phyloP scores from a whole-genome alignment of 2,888 invertebrate genomes.

The Cephus rjabovi region DNA sequence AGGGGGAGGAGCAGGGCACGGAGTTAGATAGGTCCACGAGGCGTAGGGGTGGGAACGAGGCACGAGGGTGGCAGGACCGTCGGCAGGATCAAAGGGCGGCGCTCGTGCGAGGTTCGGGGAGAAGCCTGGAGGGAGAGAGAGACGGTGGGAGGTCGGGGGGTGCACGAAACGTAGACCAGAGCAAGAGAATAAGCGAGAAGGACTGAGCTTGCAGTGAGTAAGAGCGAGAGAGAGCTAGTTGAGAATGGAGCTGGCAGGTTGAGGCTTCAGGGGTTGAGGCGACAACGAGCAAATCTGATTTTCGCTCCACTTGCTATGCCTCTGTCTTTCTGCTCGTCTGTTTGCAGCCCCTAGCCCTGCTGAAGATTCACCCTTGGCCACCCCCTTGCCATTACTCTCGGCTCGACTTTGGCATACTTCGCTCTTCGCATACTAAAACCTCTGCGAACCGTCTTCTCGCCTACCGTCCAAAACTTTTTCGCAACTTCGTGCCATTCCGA shows the following conservation, averaged over 20 bases:
- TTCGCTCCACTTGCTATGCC: constrained; percentile 61
- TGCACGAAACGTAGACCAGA: neutral
- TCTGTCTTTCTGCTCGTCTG: constrained; percentile 26
- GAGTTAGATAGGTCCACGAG: constrained; percentile 15
- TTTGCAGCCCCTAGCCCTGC: constrained; percentile 19
- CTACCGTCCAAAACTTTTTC: constrained; percentile 27
- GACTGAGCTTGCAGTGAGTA: constrained; percentile 29
- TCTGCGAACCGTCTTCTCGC: constrained; percentile 19
- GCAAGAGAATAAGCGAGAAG: neutral
- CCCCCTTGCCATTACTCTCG: constrained; percentile 28
- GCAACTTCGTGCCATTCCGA: constrained; percentile 25
- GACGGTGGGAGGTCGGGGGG: constrained; percentile 16
- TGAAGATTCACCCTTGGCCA: constrained; percentile 11
- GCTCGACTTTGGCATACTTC: constrained; percentile 59
- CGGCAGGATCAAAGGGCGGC: constrained; percentile 65
- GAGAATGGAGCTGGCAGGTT: constrained; percentile 36
- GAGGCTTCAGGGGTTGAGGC: constrained; percentile 54
- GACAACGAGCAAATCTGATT: constrained; percentile 66
- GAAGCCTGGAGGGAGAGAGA: constrained; percentile 37
- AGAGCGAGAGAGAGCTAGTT: neutral
- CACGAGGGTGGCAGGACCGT: constrained; percentile 56
- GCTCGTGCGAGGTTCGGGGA: constrained; percentile 57
- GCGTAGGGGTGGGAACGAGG: constrained; percentile 30
- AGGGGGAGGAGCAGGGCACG: constrained; percentile 13
- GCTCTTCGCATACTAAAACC: constrained; percentile 47